Conservation (phyloP, 2,797 vertebrate genomes). For the Hemibagrus guttatus region DNA sequence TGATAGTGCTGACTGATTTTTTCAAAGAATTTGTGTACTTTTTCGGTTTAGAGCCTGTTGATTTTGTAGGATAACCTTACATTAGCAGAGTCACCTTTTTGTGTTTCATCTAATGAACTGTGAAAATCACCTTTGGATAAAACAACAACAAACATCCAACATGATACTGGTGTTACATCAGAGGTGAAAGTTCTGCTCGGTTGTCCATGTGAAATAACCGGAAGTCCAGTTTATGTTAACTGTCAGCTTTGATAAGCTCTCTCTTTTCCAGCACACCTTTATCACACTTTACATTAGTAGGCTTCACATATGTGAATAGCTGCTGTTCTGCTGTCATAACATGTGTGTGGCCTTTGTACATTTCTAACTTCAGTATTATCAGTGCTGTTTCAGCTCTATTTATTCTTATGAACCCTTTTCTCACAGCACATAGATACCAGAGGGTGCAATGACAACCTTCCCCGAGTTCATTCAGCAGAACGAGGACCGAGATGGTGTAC, state of each 20-base stretch:
- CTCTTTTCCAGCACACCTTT: background rate
- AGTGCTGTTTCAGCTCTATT: background rate
- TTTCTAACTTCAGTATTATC: background rate
- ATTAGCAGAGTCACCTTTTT: background rate
- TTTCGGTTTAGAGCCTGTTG: no score
- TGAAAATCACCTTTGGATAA: background rate
- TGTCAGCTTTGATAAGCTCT: background rate
- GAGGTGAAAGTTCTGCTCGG: constrained; percentile 23
- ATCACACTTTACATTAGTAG: background rate
- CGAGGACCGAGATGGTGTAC: constrained; percentile 93
- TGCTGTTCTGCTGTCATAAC: background rate
- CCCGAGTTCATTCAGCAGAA: constrained; percentile 96
- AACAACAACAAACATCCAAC: constrained; percentile 2
- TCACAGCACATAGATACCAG: constrained; percentile 38
- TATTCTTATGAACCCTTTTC: background rate
- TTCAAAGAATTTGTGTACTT: background rate
- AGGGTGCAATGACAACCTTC: constrained; percentile 89
- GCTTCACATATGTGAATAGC: background rate
- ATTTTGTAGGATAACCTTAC: background rate
- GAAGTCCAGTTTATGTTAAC: background rate
- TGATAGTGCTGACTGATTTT: background rate
- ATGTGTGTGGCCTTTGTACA: background rate
- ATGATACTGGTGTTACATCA: background rate
- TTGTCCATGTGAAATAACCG: constrained; percentile 35
- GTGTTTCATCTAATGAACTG: background rate